Evolutionary conservation across 2,113 vertebrate genomes (phyloP), one percentile per base, ranked within the genome.

Genomic region (Nycticebus coucang): DNA sequence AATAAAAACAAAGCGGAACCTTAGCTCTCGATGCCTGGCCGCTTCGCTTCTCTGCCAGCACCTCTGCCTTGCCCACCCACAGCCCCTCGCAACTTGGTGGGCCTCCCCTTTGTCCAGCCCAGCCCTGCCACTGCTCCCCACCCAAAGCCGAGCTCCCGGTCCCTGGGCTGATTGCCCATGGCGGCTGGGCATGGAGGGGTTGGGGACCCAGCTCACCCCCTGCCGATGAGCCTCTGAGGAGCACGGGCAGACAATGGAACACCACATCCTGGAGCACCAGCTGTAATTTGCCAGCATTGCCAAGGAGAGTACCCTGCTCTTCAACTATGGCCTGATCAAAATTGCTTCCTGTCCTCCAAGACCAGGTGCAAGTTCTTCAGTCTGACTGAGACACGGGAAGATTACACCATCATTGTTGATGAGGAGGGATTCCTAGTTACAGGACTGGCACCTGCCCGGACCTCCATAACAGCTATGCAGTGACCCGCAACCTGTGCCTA

Each of bases 231-330:
- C 99, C 74, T 91, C 99, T 98, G 99, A 99, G 99, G 99, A 99
- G 98, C 99, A 99, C 99, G 98, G 99, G 99, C 97, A 99, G 99
- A 99, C 98, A 99, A 99, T 99, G 99, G 99, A 99, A 99, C 99
- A 99, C 98, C 99, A 99, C 94, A 99, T 99, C 98, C 98, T 99
- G 98, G 99, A 99, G 98, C 99, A 99, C 98, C 99, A 99, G 98
- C 98, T 99, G 97, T 99, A 99, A 99, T 99, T 99, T 98, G 99
- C 99, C 97, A 99, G 99, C 98, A 99, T 99, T 98, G 99, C 99
- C 92, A 99, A 99, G 98, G 99, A 99, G 97, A 99, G 99, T 93
- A 99, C 99, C 98, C 99, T 99, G 98, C 97, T 99, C 96, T 99
- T 99, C 98, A 99, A 99, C 97, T 99, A 99, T 98, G 99, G 99